Evolutionary conservation across 2,113 vertebrate species (phyloP).

Genomic region (Bagarius yarrelli): DNA sequence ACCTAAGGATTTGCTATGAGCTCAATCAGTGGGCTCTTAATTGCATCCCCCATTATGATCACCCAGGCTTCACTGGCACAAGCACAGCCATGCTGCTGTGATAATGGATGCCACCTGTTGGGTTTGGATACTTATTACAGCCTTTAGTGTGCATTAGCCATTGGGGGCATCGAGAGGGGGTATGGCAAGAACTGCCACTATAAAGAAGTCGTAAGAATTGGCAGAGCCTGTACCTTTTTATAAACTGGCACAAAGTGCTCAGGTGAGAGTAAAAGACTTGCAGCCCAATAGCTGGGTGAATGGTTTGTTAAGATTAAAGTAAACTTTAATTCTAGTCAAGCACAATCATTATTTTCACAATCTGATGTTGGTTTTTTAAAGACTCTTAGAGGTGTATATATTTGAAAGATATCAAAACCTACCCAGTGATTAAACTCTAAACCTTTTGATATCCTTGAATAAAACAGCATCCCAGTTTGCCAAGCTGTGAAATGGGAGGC

Average conservation of each 20-base stretch:
- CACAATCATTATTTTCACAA: neutral
- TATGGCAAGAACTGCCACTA: conserved; percentile 51
- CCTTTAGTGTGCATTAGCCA: conserved; percentile 52
- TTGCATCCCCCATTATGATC: conserved; percentile 15
- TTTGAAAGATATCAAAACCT: conserved; percentile 58
- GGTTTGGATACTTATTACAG: conserved; percentile 61
- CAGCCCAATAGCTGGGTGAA: conserved; percentile 41
- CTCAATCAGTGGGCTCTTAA: neutral
- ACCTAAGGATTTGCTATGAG: conserved; percentile 30
- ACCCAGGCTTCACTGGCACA: conserved; percentile 35
- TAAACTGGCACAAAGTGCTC: conserved; percentile 61
- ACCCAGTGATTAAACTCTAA: conserved; percentile 61
- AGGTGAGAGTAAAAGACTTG: conserved; percentile 35
- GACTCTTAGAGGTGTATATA: conserved; percentile 52
- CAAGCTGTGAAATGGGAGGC: conserved; percentile 77
- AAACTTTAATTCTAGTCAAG: neutral
- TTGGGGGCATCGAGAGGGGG: conserved; percentile 37
- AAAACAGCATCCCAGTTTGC: conserved; percentile 64
- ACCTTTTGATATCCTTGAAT: conserved; percentile 71
- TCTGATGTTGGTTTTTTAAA: neutral
- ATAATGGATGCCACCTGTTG: conserved; percentile 76
- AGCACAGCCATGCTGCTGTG: conserved; percentile 43
- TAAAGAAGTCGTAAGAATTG: conserved; percentile 44
- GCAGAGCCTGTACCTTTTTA: conserved; percentile 46
- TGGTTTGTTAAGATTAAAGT: conserved; percentile 59